Conservation (phyloP, 2,113 vertebrate species). For the Pteruthius melanotis region DNA sequence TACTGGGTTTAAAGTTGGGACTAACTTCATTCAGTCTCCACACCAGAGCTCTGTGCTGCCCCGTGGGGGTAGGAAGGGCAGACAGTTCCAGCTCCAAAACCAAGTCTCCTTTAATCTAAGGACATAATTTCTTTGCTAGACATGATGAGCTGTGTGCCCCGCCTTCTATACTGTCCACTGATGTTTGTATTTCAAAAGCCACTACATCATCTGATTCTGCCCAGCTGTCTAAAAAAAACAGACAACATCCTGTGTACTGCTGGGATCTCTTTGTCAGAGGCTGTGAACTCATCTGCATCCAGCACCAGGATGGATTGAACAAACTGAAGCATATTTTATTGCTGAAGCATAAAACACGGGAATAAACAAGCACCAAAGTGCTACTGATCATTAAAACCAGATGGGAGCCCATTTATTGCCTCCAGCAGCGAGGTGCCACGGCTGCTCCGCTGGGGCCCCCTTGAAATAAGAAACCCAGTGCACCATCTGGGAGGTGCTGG, state of each 20-base stretch:
- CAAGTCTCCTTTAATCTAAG: not conserved
- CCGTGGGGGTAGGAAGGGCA: not conserved
- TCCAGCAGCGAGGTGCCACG: not conserved
- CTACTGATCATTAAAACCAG: constrained; percentile 58
- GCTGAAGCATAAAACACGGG: constrained; percentile 39
- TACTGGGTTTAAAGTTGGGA: not conserved
- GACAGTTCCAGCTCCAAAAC: not conserved
- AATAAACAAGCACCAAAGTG: constrained; percentile 56
- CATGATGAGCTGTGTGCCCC: not conserved
- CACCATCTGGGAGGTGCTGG: constrained; percentile 2
- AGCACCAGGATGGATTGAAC: constrained; percentile 23
- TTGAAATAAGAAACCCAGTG: not conserved
- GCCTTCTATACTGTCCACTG: not conserved
- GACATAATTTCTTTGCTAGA: not conserved
- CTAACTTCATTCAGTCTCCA: not conserved
- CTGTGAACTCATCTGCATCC: constrained; percentile 37
- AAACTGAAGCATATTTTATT: constrained; percentile 41
- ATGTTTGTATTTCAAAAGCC: not conserved
- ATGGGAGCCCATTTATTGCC: constrained; percentile 54
- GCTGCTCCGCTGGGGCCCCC: not conserved
- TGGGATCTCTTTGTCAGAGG: not conserved
- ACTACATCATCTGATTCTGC: not conserved
- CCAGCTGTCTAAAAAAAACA: not conserved
- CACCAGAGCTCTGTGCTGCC: not conserved
- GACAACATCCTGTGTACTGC: not conserved